Base-by-base conservation (phyloP, 2,888 invertebrate genomes). In the Lasioglossum calceatum region DNA sequence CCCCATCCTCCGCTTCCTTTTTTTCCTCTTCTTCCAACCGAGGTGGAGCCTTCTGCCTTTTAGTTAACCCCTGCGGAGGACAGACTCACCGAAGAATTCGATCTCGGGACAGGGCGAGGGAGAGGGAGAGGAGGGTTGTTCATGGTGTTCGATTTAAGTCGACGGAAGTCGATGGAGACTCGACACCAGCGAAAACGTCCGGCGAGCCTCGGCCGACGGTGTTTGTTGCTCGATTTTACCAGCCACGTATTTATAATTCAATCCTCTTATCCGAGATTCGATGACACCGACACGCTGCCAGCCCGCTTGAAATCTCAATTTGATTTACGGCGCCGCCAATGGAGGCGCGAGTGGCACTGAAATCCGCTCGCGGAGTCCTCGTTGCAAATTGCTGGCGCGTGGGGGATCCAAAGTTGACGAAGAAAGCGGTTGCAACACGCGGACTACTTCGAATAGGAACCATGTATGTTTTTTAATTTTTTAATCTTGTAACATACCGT, bases 181-280 rank as follows among this genome's bases (percentile, higher is more conserved):
- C 84, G 79, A 82, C 88, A 79, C 79, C 85, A 85, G 79, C 82
- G 77, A 85, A 79, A 87, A 58, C 76, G 72, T 64, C 73, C 73
- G 64, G 32, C 77, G 32, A 14, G 36, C 39, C 50, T 71, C 72
- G 7, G 19, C n/a, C 19, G 16, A 14, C 19, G 32, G 32, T 16
- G 64, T 54, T 27, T 67, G 82, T 74, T 72, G 47, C 67, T 85
- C 75, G 61, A 7, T 86, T 82, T 81, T 73, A 67, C 78, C 39
- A 47, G 39, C 73, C 23, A 32, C 78, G 79, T 81, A 84, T 87
- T 87, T 87, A 87, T 87, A 87, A 87, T 81, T 87, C 87, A 81
- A 87, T 87, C 87, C 87, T 87, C 87, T 87, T 87, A 87, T 87
- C 87, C 84, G 50, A 27, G 83, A 87, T 87, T 87, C 87, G 83